A percentile compares a stretch with the other conserved stretches of the same genome.
phyloP scores from a whole-genome alignment of 2,888 invertebrate genomes.

The Acronicta leporina region DNA sequence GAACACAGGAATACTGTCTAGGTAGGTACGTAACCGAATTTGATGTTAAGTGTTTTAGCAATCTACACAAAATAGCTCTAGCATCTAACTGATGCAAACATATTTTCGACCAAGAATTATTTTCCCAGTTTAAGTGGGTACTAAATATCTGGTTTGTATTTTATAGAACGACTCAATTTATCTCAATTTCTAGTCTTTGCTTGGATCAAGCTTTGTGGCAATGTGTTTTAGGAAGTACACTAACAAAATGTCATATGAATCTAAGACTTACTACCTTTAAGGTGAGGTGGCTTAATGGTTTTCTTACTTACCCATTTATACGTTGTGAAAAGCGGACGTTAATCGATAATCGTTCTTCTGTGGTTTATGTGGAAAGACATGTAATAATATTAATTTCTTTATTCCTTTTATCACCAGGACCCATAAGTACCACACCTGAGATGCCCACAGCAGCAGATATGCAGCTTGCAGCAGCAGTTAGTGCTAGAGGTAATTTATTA shows the following conservation, averaged over 20 bases:
- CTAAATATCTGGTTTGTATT: too few relatives aligned
- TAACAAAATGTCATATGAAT: too few relatives aligned
- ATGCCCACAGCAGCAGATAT: conserved; percentile 86
- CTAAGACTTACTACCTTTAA: too few relatives aligned
- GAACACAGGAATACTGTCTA: conserved; percentile 2
- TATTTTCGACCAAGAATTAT: background rate
- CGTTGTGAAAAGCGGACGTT: too few relatives aligned
- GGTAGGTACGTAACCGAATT: background rate
- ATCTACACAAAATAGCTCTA: conserved; percentile 12
- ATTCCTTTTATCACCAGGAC: conserved; percentile 68
- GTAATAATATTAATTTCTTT: conserved; percentile 4
- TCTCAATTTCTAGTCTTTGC: too few relatives aligned
- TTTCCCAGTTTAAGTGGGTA: background rate
- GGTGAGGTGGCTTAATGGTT: too few relatives aligned
- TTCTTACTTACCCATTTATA: too few relatives aligned
- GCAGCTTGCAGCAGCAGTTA: conserved; percentile 83
- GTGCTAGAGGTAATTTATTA: conserved; percentile 76
- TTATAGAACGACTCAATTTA: too few relatives aligned
- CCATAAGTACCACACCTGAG: conserved; percentile 85
- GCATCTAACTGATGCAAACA: background rate
- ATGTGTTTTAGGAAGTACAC: too few relatives aligned
- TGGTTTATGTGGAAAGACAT: background rate
- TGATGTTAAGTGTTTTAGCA: conserved; percentile 19
- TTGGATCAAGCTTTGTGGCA: too few relatives aligned
- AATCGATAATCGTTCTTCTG: background rate